Evolutionary conservation across 1,140 invertebrate species (phyloP).

Genomic region (Harlomillsia oculata): DNA sequence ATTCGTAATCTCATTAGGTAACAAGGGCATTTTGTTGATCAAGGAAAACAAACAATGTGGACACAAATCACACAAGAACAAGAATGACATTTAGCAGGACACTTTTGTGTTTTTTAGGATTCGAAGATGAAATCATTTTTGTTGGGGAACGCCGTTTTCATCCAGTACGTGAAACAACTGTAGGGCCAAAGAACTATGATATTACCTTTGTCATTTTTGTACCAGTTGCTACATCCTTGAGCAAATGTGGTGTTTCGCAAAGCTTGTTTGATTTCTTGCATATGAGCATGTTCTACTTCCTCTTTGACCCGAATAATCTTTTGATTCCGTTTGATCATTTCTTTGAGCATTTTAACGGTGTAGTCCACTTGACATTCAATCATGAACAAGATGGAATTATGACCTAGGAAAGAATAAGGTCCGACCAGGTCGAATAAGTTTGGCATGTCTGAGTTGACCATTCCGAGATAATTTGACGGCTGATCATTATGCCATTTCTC

Average conservation of each 20-base stretch:
- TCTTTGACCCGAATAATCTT: constrained; percentile 14
- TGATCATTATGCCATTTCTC: background rate
- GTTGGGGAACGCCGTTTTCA: no score
- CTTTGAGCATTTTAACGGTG: constrained; percentile 3
- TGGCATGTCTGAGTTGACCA: background rate
- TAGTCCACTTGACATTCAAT: constrained; percentile 30
- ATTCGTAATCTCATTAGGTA: no score
- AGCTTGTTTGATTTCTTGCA: background rate
- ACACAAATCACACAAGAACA: no score
- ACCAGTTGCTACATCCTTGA: constrained; percentile 22
- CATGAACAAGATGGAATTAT: constrained; percentile 29
- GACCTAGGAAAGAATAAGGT: constrained; percentile 17
- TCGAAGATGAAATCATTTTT: no score
- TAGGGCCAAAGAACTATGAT: constrained; percentile 24
- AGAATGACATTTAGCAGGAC: no score
- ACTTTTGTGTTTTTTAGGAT: no score
- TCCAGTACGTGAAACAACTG: constrained; percentile 14
- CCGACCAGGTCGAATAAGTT: constrained; percentile 18
- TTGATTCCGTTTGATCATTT: constrained; percentile 14
- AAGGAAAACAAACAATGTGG: no score
- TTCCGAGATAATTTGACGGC: constrained; percentile 9
- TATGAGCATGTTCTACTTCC: constrained; percentile 12
- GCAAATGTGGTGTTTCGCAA: constrained; percentile 29
- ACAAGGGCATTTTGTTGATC: no score
- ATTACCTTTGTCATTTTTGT: constrained; percentile 12